Conservation (phyloP, 2,113 vertebrate genomes). For the Carollia perspicillata region DNA sequence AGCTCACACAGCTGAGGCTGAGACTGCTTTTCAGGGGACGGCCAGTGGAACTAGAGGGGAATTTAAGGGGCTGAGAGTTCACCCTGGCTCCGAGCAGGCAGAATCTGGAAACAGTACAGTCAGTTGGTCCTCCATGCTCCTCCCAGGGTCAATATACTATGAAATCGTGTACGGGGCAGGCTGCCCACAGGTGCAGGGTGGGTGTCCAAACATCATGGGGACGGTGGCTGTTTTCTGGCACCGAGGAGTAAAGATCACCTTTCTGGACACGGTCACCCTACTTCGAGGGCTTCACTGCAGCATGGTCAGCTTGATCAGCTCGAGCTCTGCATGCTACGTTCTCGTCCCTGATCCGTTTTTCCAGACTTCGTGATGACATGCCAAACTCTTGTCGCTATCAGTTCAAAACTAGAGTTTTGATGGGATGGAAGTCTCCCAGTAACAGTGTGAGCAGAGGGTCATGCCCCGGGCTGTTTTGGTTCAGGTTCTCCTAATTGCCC, state of each 20-base stretch:
- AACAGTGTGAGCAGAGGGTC: background rate
- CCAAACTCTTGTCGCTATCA: background rate
- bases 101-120: background rate
- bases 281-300: background rate
- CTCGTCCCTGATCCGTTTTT: accelerated
- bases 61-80: background rate
- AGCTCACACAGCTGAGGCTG: background rate
- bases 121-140: background rate
- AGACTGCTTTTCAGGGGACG: background rate
- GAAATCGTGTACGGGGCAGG: background rate
- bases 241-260: background rate
- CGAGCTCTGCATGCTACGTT: accelerated
- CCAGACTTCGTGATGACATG: background rate
- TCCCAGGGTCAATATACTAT: background rate
- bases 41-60: background rate
- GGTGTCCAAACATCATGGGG: background rate
- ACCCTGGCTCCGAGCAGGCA: background rate
- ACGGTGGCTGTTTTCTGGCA: background rate
- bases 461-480: background rate
- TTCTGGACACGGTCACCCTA: background rate
- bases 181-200: background rate
- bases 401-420: background rate
- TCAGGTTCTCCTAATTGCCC: background rate
- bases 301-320: background rate
- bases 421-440: background rate